phyloP scores from a whole-genome alignment of 2,113 vertebrate species.

The Dipodomys spectabilis region DNA sequence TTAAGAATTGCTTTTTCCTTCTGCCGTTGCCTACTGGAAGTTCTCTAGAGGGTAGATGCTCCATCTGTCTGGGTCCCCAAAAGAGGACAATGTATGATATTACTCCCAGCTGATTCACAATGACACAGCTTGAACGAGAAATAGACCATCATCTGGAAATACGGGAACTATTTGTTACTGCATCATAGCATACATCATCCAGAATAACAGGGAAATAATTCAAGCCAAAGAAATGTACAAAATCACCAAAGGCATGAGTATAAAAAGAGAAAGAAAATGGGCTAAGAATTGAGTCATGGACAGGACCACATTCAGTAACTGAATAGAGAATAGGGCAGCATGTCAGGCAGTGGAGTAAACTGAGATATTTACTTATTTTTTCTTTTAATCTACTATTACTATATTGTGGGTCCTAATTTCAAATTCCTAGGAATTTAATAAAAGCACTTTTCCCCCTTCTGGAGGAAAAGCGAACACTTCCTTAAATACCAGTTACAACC shows the following conservation, averaged over 20 bases:
- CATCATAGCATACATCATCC: background rate
- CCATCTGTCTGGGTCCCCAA: background rate
- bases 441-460: background rate
- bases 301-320: background rate
- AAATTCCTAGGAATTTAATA: background rate
- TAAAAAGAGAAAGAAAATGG: background rate
- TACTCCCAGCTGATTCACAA: background rate
- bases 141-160: background rate
- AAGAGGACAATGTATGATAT: background rate
- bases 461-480: background rate
- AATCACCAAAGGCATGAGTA: background rate
- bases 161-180: slow-evolving; percentile 29
- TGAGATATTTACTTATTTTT: background rate
- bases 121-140: background rate
- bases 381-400: background rate
- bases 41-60: background rate
- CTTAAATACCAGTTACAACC: background rate
- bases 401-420: background rate
- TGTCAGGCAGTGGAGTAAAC: background rate
- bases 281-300: background rate
- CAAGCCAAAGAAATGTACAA: background rate
- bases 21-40: background rate
- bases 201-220: background rate
- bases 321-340: background rate
- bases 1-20: background rate